Percentiles rank a stretch among this genome's conserved stretches.
These are phyloP conservation scores for Phlogophora meticulosa DNA, from an alignment of 2,888 invertebrate species.

Conservation along the genomic window DNA sequence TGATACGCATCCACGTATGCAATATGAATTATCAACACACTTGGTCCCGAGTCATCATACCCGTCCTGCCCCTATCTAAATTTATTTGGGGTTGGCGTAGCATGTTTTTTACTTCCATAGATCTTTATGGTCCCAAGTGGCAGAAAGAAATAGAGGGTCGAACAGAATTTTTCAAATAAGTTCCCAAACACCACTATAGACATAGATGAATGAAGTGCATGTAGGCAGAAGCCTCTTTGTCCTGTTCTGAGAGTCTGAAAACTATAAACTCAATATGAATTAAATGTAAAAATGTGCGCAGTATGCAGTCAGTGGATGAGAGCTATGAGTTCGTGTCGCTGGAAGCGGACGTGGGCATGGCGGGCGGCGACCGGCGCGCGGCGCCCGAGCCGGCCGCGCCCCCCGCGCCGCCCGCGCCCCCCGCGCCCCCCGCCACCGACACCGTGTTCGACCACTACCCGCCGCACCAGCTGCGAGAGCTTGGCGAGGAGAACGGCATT, in stretches of 20 bases:
- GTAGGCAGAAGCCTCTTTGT: background rate
- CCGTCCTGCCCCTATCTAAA: too few species aligned
- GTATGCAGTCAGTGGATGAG: slow-evolving; percentile 90
- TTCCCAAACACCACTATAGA: too few species aligned
- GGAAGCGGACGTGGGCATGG: slow-evolving; percentile 81
- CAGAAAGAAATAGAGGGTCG: background rate
- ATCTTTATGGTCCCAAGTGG: background rate
- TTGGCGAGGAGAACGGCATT: slow-evolving; percentile 95
- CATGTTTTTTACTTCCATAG: too few species aligned
- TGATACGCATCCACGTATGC: too few species aligned
- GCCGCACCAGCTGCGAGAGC: slow-evolving; percentile 93
- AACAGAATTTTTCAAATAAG: background rate
- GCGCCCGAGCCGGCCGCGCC: slow-evolving; percentile 62
- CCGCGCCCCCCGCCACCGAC: slow-evolving; percentile 56
- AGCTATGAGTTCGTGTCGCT: slow-evolving; percentile 89
- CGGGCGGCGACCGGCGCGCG: slow-evolving; percentile 78
- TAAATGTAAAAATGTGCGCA: slow-evolving; percentile 58
- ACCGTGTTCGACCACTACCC: slow-evolving; percentile 89
- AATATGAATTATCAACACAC: too few species aligned
- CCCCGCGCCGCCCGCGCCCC: background rate
- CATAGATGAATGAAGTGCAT: too few species aligned
- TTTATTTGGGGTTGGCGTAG: too few species aligned
- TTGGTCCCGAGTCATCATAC: too few species aligned
- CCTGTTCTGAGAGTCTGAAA: too few species aligned
- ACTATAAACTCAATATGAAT: too few species aligned